A percentile compares a stretch with the other conserved stretches of the same genome.
phyloP scores from a whole-genome alignment of 2,113 vertebrate genomes.

The Acanthisitta chloris region DNA sequence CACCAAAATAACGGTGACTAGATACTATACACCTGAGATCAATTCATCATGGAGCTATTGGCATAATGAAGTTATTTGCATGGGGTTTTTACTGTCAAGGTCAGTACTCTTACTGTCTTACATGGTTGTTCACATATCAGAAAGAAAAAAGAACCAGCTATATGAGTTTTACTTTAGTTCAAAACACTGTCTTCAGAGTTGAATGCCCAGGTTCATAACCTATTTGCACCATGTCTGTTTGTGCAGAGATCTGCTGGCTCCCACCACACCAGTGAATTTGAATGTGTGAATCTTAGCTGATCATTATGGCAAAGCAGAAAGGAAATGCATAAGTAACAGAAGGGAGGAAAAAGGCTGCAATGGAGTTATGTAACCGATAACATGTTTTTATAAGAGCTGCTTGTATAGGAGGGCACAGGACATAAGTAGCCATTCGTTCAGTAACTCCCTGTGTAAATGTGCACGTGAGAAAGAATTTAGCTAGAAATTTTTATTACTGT shows the following conservation, averaged over 20 bases:
- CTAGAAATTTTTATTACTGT: not conserved
- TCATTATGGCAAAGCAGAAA: not conserved
- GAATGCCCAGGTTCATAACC: not conserved
- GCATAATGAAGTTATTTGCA: not conserved
- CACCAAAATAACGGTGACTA: not conserved
- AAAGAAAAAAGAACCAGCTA: not conserved
- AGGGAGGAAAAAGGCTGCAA: not conserved
- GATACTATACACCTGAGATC: not conserved
- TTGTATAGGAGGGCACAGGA: not conserved
- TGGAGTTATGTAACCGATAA: not conserved
- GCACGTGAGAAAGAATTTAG: not conserved
- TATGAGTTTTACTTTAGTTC: not conserved
- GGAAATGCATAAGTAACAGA: not conserved
- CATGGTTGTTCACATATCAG: accelerated
- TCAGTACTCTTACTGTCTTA: not conserved
- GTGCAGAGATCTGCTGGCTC: not conserved
- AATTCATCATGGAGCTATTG: not conserved
- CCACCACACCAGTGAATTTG: not conserved
- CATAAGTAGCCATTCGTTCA: not conserved
- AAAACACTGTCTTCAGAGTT: not conserved
- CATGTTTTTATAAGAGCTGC: not conserved
- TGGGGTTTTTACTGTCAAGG: not conserved
- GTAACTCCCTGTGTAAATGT: not conserved
- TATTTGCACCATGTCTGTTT: not conserved
- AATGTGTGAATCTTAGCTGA: not conserved